These are phyloP conservation scores for Volucella inanis DNA, from an alignment of 2,888 invertebrate genomes.

Conservation along the genomic window DNA sequence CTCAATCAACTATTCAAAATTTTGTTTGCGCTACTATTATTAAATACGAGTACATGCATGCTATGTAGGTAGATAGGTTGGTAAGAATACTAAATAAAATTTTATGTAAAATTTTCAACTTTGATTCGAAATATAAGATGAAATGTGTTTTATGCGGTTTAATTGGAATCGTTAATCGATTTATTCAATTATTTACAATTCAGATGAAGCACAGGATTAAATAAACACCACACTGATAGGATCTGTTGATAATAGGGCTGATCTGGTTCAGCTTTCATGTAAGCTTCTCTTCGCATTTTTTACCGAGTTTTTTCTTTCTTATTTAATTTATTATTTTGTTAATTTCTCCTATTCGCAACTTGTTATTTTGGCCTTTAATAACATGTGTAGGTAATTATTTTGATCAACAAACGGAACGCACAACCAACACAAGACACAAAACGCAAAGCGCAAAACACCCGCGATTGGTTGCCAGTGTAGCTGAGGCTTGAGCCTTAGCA, in stretches of 20 bases:
- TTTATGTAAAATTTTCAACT: not conserved
- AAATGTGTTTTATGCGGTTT: constrained; percentile 7
- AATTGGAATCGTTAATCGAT: constrained; percentile 3
- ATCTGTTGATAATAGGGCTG: constrained; percentile 21
- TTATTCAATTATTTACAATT: constrained; percentile 27
- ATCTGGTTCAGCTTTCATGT: constrained; percentile 21
- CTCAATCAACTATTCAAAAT: constrained; percentile 19
- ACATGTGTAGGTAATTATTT: no score
- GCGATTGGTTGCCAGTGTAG: constrained; percentile 22
- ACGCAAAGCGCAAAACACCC: constrained; percentile 9
- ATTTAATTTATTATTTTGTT: not conserved
- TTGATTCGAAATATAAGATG: not conserved
- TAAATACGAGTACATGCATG: no score
- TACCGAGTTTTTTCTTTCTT: constrained; percentile 11
- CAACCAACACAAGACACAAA: no score
- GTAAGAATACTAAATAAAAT: not conserved
- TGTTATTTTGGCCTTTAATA: no score
- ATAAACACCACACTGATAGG: constrained; percentile 26
- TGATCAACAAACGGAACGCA: no score
- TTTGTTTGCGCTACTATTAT: not conserved
- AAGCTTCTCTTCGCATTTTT: constrained; percentile 45
- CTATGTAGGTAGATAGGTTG: no score
- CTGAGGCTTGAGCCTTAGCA: constrained; percentile 34
- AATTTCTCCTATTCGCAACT: no score
- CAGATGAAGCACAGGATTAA: constrained; percentile 23